Conservation (phyloP, 2,888 invertebrate genomes). For the Drosophila fulvimacula region DNA sequence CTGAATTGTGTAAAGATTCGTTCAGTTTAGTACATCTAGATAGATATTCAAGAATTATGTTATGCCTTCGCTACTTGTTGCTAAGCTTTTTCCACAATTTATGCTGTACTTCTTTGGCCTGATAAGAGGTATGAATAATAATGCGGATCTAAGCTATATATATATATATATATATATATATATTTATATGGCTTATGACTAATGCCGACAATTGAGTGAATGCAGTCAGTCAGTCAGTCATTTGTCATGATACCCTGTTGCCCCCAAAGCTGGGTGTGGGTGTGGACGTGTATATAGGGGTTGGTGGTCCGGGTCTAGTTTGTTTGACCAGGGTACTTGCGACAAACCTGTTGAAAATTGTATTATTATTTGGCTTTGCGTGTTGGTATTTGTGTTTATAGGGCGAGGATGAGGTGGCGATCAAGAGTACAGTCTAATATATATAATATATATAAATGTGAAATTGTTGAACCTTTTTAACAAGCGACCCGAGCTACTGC, state of each 20-base stretch:
- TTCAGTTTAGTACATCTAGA: not conserved
- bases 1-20: not conserved
- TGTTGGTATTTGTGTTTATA: slow-evolving; percentile 4
- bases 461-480: slow-evolving; percentile 37
- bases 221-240: slow-evolving; percentile 23
- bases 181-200: slow-evolving; percentile 35
- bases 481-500: slow-evolving; percentile 22
- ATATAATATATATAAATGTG: not conserved
- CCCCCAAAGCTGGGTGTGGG: slow-evolving; percentile 11
- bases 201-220: slow-evolving; percentile 40
- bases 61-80: slow-evolving; percentile 21
- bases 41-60: not conserved
- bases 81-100: slow-evolving; percentile 12
- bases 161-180: slow-evolving; percentile 23
- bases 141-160: slow-evolving; percentile 41
- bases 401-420: slow-evolving; percentile 26
- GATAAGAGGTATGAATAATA: slow-evolving; percentile 60
- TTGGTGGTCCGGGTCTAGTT: slow-evolving; percentile 15
- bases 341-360: slow-evolving; percentile 52
- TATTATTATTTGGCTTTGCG: slow-evolving; percentile 35
- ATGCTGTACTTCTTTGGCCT: slow-evolving; percentile 7
- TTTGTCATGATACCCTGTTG: slow-evolving; percentile 28
- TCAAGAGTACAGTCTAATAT: slow-evolving; percentile 23
- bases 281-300: slow-evolving; percentile 13
- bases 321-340: slow-evolving; percentile 47